Percentiles rank a stretch among this genome's conserved stretches.
Evolutionary conservation across 2,888 invertebrate genomes (phyloP).

Genomic region (Scaptomyza tumidula): DNA sequence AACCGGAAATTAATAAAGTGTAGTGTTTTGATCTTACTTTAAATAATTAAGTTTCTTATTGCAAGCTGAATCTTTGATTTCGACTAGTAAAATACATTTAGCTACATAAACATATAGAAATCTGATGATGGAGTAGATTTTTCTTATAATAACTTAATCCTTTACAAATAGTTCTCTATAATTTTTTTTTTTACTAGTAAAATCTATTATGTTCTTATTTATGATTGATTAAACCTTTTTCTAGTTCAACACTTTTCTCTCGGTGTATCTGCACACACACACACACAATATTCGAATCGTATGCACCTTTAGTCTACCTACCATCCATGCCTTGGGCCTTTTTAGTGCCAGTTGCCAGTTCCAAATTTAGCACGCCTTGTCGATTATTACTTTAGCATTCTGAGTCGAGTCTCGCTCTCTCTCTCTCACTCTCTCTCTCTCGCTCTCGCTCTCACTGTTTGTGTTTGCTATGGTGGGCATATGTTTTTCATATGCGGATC

Average conservation of each 20-base stretch:
- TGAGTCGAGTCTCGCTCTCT: slow-evolving; percentile 33
- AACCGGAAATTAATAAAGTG: too few relatives aligned
- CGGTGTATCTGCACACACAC: not conserved
- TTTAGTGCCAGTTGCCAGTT: slow-evolving; percentile 50
- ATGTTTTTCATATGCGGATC: slow-evolving; percentile 64
- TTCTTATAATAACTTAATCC: too few relatives aligned
- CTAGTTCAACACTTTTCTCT: not conserved
- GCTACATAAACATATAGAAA: too few relatives aligned
- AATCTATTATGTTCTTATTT: too few relatives aligned
- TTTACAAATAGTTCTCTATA: too few relatives aligned
- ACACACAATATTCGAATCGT: slow-evolving; percentile 1
- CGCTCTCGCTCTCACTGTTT: not conserved
- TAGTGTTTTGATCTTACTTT: not conserved
- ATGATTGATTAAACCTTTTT: too few relatives aligned
- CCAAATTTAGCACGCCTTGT: slow-evolving; percentile 68
- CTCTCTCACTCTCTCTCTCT: not conserved
- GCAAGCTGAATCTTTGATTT: too few relatives aligned
- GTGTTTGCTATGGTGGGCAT: slow-evolving; percentile 35
- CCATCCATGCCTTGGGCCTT: slow-evolving; percentile 18
- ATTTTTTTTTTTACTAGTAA: too few relatives aligned
- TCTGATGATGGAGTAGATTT: too few relatives aligned
- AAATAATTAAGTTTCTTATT: too few relatives aligned
- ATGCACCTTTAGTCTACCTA: slow-evolving; percentile 13
- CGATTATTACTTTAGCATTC: slow-evolving; percentile 65
- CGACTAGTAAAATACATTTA: too few relatives aligned